These are phyloP conservation scores for Cynopterus sphinx DNA, from an alignment of 2,797 vertebrate genomes.

Conservation along the genomic window DNA sequence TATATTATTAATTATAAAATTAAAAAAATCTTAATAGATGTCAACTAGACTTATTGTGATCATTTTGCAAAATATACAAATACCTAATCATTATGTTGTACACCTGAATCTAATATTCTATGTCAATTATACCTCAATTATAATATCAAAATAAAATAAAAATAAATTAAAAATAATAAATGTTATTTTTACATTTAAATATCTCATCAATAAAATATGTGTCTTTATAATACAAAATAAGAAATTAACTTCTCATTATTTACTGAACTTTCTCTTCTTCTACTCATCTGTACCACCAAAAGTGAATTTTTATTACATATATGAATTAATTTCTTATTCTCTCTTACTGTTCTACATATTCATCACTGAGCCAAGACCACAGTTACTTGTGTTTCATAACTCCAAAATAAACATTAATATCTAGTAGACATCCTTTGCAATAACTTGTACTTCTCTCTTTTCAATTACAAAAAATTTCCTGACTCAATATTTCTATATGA, in stretches of 20 bases:
- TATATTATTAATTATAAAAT: background rate
- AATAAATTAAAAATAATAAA: background rate
- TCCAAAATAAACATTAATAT: background rate
- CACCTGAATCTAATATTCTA: background rate
- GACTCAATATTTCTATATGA: background rate
- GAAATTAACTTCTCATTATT: background rate
- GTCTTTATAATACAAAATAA: background rate
- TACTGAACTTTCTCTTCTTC: background rate
- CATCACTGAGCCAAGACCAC: background rate
- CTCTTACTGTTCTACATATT: background rate
- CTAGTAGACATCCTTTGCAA: background rate
- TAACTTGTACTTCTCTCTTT: background rate
- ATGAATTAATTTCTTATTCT: background rate
- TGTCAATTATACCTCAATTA: background rate
- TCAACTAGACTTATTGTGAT: background rate
- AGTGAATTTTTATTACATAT: background rate
- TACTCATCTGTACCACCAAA: background rate
- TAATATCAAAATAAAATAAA: background rate
- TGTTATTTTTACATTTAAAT: background rate
- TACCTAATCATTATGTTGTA: background rate
- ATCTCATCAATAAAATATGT: background rate
- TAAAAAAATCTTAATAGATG: background rate
- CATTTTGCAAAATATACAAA: background rate
- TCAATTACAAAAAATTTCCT: too few relatives aligned
- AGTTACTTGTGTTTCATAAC: background rate